Conservation (phyloP, 2,888 invertebrate genomes). For the Macrosiphum euphorbiae region DNA sequence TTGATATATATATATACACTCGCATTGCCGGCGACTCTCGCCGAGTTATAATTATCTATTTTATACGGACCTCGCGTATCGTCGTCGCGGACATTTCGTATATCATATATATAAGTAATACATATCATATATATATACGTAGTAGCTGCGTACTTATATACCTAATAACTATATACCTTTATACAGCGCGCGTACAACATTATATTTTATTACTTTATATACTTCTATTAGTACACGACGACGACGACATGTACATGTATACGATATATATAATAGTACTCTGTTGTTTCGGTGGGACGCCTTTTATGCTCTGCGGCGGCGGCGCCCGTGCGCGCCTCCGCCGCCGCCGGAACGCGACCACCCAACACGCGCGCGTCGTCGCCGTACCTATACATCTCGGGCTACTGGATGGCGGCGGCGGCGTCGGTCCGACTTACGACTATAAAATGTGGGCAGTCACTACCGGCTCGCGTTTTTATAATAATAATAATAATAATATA, state of each 20-base stretch:
- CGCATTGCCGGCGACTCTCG: background rate
- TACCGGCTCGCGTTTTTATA: constrained; percentile 20
- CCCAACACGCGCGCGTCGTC: constrained; percentile 41
- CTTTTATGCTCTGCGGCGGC: background rate
- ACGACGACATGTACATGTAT: background rate
- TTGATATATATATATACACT: too few relatives aligned
- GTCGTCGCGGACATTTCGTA: background rate
- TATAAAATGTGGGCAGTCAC: background rate
- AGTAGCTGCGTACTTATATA: background rate
- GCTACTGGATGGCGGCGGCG: constrained; percentile 4
- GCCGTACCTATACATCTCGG: constrained; percentile 2
- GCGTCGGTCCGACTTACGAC: constrained; percentile 9
- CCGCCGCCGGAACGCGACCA: constrained; percentile 29
- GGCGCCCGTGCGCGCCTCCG: constrained; percentile 26
- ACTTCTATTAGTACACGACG: background rate
- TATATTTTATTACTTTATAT: background rate
- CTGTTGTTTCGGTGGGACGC: background rate
- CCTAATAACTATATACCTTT: background rate
- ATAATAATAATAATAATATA: constrained; percentile 5
- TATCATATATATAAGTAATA: background rate
- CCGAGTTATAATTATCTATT: background rate
- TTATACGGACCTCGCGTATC: background rate
- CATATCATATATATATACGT: background rate
- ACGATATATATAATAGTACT: background rate
- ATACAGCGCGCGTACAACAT: background rate